A percentile compares a stretch with the other conserved stretches of the same genome.
phyloP scores from a whole-genome alignment of 1,140 invertebrate genomes.

The Drosophila ananassae region DNA sequence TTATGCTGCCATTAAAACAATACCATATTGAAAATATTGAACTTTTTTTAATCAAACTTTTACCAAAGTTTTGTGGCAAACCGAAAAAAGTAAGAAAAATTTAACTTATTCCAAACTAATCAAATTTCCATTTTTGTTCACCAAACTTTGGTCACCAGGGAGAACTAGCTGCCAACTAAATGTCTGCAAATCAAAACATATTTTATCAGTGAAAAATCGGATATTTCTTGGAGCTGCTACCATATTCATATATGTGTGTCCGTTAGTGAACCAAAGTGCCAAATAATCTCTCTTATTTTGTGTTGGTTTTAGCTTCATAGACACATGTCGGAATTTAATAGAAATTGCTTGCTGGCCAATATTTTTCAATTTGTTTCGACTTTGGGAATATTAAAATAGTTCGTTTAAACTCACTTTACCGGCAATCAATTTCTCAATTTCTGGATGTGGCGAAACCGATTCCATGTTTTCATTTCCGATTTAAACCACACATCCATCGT shows the following conservation, averaged over 20 bases:
- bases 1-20: constrained; percentile 18
- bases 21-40: background rate
- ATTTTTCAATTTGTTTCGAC: constrained; percentile 22
- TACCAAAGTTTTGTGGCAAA: constrained; percentile 27
- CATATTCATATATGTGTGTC: background rate
- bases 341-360: constrained; percentile 24
- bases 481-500: constrained; percentile 4
- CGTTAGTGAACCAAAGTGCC: constrained; percentile 24
- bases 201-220: constrained; percentile 29
- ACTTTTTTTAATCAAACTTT: constrained; percentile 33
- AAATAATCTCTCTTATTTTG: constrained; percentile 28
- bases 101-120: constrained; percentile 56
- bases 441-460: constrained; percentile 12
- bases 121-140: constrained; percentile 43
- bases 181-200: constrained; percentile 49
- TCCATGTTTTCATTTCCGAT: constrained; percentile 39
- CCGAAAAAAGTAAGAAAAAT: background rate
- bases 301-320: constrained; percentile 20
- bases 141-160: constrained; percentile 22
- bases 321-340: constrained; percentile 30
- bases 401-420: constrained; percentile 35
- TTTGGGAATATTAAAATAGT: constrained; percentile 31
- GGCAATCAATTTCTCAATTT: constrained; percentile 34
- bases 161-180: constrained; percentile 32
- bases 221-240: constrained; percentile 13